phyloP scores from a whole-genome alignment of 2,797 vertebrate species.

The Nasua narica region DNA sequence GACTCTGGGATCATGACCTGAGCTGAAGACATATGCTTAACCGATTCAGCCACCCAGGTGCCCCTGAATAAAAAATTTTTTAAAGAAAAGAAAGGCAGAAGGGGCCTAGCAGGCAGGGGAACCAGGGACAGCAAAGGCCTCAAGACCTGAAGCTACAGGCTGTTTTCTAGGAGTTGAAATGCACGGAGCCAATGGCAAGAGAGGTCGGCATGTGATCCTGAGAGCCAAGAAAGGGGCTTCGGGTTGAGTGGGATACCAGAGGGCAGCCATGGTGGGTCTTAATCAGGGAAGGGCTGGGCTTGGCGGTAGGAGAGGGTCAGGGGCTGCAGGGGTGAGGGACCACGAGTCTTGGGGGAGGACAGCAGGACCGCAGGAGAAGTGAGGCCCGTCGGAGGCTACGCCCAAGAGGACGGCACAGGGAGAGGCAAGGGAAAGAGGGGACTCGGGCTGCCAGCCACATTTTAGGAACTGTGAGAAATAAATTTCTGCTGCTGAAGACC shows the following conservation, averaged over 20 bases:
- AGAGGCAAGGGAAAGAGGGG: not conserved
- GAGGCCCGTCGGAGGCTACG: not conserved
- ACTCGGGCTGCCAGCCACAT: not conserved
- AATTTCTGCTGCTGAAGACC: not conserved
- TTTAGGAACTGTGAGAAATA: not conserved
- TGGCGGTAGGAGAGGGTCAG: not conserved
- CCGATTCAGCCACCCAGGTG: not conserved
- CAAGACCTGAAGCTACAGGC: not conserved
- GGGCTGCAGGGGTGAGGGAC: not conserved
- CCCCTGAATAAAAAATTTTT: not conserved
- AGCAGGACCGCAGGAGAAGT: not conserved
- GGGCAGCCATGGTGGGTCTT: not conserved
- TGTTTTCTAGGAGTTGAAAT: not conserved
- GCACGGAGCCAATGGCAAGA: not conserved
- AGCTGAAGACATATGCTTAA: too few species aligned
- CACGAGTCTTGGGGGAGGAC: not conserved
- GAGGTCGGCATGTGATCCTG: not conserved
- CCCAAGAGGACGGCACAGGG: rapidly evolving
- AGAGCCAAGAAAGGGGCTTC: not conserved
- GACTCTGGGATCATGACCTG: too few species aligned
- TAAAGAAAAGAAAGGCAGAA: not conserved
- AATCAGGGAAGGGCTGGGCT: not conserved
- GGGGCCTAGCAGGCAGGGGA: not conserved
- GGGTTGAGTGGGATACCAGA: not conserved
- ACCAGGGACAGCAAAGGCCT: not conserved